A percentile compares a stretch with the other conserved stretches of the same genome.
Conservation (phyloP, 1,140 invertebrate genomes). For the Drosophila punjabiensis region DNA sequence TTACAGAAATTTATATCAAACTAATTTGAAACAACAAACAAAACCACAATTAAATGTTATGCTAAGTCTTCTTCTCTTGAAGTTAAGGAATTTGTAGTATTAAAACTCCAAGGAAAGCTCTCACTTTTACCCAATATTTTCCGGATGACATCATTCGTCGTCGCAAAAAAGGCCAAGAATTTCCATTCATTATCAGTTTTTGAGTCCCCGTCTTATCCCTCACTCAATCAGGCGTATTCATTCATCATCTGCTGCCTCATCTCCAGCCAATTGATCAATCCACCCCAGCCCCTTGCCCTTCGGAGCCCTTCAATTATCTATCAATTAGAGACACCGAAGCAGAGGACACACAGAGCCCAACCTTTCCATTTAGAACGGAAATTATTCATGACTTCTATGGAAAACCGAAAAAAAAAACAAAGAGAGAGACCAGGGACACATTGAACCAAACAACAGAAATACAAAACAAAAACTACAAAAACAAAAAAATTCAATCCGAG, state of each 20-base stretch:
- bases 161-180: constrained; percentile 1
- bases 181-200: constrained; percentile 22
- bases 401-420: constrained; percentile 48
- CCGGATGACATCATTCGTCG: constrained; percentile 14
- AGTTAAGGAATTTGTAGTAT: no score
- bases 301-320: constrained; percentile 61
- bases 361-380: constrained; percentile 60
- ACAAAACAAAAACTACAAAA: constrained; percentile 13
- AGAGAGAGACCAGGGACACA: constrained; percentile 18
- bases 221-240: constrained; percentile 36
- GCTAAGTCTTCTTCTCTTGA: no score
- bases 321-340: constrained; percentile 64
- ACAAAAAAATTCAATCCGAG: constrained; percentile 30
- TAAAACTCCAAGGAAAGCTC: background rate
- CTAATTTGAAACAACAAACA: no score
- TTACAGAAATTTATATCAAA: no score
- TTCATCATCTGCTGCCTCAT: constrained; percentile 43
- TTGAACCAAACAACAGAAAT: constrained; percentile 7
- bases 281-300: constrained; percentile 5
- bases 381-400: constrained; percentile 78
- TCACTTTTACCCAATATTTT: background rate
- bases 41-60: no score
- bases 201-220: constrained; percentile 17
- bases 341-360: constrained; percentile 33
- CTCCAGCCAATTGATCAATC: constrained; percentile 44